Base-by-base conservation (phyloP, 2,888 invertebrate genomes). In the Rhagonycha lutea region DNA sequence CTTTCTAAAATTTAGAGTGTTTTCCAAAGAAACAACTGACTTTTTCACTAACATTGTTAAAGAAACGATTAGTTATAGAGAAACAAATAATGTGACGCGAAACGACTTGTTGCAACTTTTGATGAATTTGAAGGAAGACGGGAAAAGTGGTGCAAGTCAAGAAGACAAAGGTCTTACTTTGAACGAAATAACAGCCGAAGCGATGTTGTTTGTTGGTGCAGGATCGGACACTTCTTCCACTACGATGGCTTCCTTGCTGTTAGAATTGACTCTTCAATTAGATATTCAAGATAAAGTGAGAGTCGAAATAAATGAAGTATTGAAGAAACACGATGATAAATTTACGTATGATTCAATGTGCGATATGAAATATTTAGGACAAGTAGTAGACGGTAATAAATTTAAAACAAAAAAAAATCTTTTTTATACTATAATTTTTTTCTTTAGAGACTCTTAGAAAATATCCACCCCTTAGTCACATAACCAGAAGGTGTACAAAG, bases 191-290 rank as follows among this genome's bases (percentile, higher is more conserved):
- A 78, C 84, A 0, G 86, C 89, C 0, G 88, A 89, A 68, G 83
- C 86, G 4, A 82, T 89, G 3, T 84, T 89, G 0, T 89, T 90
- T 79, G 89, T 89, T 77, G 61, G 87, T 2, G 90, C 89, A 14
- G 89, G 89, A 1, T 89, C 87, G 78, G 89, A 89, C 77, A 89
- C 90, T 0, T 88, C 89, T 0, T 87, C 89, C 0, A 84, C 87
- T 0, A 86, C 88, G 0, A 82, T 89, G 70, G 84, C 85, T 18
- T 88, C 86, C 63, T 77, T 86, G 0, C 79, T 86, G 1, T 89
- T 87, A 77, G 85, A 88, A 61, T 79, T 90, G 12, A 88, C 89
- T 0, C 63, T 73, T 4, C 81, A 89, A 77, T 84, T 82, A 0
- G 84, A 87, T 0, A 81, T 89, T 1, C 90, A 90, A 78, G 82